phyloP scores from a whole-genome alignment of 2,888 invertebrate species.

The Camptogramma bilineatum region DNA sequence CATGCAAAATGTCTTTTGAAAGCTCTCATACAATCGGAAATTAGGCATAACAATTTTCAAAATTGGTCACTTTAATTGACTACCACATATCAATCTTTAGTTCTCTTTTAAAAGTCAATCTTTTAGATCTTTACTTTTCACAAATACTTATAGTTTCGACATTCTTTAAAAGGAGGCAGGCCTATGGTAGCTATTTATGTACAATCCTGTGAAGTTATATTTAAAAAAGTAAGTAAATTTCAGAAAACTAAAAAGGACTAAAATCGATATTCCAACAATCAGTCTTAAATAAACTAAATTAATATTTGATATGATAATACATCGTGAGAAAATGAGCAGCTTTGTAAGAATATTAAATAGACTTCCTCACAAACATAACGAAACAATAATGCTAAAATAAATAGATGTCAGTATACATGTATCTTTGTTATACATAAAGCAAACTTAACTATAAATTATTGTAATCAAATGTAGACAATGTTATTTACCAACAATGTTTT shows the following conservation, averaged over 20 bases:
- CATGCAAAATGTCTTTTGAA: slow-evolving; percentile 19
- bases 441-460: not conserved
- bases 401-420: slow-evolving; percentile 15
- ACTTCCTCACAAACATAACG: slow-evolving; percentile 25
- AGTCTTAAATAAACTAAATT: slow-evolving; percentile 72
- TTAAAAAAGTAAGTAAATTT: too few species aligned
- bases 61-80: slow-evolving; percentile 73
- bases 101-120: slow-evolving; percentile 22
- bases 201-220: not conserved
- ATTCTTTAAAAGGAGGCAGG: slow-evolving; percentile 1
- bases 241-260: slow-evolving; percentile 59
- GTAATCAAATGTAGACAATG: too few species aligned
- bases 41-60: slow-evolving; percentile 56
- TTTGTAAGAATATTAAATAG: slow-evolving; percentile 18
- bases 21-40: slow-evolving; percentile 15
- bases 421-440: slow-evolving; percentile 10
- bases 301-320: slow-evolving; percentile 48
- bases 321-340: slow-evolving; percentile 27
- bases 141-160: not conserved
- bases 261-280: slow-evolving; percentile 61
- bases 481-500: not conserved
- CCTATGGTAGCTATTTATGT: not conserved
- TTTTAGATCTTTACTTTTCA: slow-evolving; percentile 19
- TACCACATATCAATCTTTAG: slow-evolving; percentile 34
- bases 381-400: slow-evolving; percentile 21